Percentiles rank a stretch among this genome's conserved stretches.
These are phyloP conservation scores for Mus minutoides DNA, from an alignment of 2,797 vertebrate species.

Conservation along the genomic window DNA sequence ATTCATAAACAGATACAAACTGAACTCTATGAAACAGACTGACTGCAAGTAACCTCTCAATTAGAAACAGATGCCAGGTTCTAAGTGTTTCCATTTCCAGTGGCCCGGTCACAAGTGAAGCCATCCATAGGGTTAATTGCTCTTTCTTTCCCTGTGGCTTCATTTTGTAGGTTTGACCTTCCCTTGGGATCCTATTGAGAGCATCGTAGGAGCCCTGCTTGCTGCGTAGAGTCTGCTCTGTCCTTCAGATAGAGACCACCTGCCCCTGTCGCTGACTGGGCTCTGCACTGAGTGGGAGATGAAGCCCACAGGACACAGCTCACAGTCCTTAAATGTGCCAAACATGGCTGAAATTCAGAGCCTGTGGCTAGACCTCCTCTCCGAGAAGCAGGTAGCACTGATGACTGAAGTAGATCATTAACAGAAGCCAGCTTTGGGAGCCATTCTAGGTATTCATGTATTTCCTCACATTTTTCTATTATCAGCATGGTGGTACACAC, in stretches of 20 bases:
- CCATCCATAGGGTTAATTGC: neutral
- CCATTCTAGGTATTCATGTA: neutral
- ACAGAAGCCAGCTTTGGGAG: neutral
- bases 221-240: neutral
- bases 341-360: neutral
- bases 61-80: slow-evolving; percentile 59
- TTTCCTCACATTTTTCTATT: neutral
- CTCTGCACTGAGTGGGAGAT: neutral
- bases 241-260: neutral
- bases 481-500: neutral
- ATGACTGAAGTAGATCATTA: neutral
- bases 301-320: neutral
- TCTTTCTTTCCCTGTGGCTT: neutral
- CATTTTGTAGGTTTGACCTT: neutral
- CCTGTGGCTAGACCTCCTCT: neutral
- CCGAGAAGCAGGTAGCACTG: neutral
- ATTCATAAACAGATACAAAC: slow-evolving; percentile 60
- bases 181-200: neutral
- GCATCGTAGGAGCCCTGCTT: neutral
- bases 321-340: neutral
- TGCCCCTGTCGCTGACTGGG: neutral
- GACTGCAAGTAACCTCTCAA: slow-evolving; percentile 58
- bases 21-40: slow-evolving; percentile 47
- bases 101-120: neutral
- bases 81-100: slow-evolving; percentile 23